Evolutionary conservation across 2,888 invertebrate species (phyloP).

Genomic region (Limulus polyphemus): DNA sequence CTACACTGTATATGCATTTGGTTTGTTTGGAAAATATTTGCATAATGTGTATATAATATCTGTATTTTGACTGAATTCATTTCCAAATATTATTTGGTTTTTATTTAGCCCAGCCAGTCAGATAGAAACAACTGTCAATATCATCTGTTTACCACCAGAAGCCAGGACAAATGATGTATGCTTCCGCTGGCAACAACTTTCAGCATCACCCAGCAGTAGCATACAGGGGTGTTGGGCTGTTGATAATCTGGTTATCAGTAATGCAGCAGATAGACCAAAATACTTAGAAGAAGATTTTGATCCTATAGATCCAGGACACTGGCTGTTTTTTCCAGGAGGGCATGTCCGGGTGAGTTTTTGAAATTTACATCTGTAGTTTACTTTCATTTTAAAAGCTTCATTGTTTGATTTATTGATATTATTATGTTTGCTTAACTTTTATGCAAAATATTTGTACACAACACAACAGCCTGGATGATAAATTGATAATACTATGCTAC

Average conservation of each 20-base stretch:
- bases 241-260: constrained; percentile 37
- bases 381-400: too few species aligned
- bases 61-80: too few species aligned
- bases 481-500: too few species aligned
- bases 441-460: too few species aligned
- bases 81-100: too few species aligned
- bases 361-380: neutral
- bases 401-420: too few species aligned
- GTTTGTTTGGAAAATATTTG: too few species aligned
- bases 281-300: constrained; percentile 36
- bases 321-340: constrained; percentile 39
- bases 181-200: constrained; percentile 32
- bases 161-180: constrained; percentile 31
- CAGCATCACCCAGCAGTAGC: constrained; percentile 2
- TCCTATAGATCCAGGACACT: constrained; percentile 36
- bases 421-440: too few species aligned
- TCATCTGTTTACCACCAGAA: constrained; percentile 33
- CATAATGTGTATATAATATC: too few species aligned
- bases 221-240: constrained; percentile 36
- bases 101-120: too few species aligned
- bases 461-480: too few species aligned
- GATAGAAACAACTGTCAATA: constrained; percentile 26
- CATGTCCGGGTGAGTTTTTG: constrained; percentile 33
- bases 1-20: too few species aligned
- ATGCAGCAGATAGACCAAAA: constrained; percentile 31